Conservation (phyloP, 2,888 invertebrate genomes). For the Trimorus sp. region DNA sequence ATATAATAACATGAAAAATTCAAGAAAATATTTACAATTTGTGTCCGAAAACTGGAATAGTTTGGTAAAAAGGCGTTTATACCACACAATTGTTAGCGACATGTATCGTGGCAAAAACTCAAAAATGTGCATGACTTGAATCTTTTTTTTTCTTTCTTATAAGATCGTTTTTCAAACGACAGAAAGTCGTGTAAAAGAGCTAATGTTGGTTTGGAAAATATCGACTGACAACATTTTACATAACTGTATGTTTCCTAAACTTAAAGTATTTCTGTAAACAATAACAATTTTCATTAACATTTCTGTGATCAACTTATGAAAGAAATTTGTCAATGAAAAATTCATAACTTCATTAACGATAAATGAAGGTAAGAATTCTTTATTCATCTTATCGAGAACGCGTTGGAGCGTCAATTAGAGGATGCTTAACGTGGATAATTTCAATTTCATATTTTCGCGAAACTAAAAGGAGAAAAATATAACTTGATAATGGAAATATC, state of each 20-base stretch:
- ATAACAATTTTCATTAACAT: too few species aligned
- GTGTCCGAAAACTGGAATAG: too few species aligned
- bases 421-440: slow-evolving; percentile 25
- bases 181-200: too few species aligned
- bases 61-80: too few species aligned
- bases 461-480: slow-evolving; percentile 20
- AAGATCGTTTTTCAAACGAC: too few species aligned
- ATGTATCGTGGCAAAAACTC: slow-evolving; percentile 39
- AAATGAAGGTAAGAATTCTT: not conserved
- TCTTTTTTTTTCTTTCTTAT: too few species aligned
- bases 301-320: too few species aligned
- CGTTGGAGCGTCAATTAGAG: slow-evolving; percentile 11
- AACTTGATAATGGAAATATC: slow-evolving; percentile 43
- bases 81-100: not conserved
- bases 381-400: slow-evolving; percentile 15
- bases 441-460: slow-evolving; percentile 16
- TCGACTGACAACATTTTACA: too few species aligned
- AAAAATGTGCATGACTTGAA: slow-evolving; percentile 41
- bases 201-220: not conserved
- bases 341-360: not conserved
- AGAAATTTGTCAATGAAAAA: too few species aligned
- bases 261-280: too few species aligned
- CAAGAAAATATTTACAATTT: not conserved
- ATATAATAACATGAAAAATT: not conserved
- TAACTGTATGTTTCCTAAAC: too few species aligned